Conservation (phyloP, 2,113 vertebrate genomes). For the Etheostoma spectabile region DNA sequence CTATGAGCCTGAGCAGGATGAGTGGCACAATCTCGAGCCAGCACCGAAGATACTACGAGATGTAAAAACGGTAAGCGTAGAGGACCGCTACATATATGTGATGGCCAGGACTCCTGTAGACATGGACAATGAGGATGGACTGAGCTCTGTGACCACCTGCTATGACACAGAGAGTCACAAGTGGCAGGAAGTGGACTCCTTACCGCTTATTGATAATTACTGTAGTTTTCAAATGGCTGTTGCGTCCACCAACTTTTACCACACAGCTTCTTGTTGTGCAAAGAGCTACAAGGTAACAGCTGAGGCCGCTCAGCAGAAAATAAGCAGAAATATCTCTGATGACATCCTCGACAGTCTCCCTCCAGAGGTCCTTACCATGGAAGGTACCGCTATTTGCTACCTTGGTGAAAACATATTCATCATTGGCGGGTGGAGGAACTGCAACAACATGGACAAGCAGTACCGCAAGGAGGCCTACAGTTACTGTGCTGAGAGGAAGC, state of each 20-base stretch:
- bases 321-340: constrained; percentile 84
- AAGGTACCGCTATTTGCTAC: constrained; percentile 94
- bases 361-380: constrained; percentile 92
- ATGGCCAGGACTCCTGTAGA: constrained; percentile 94
- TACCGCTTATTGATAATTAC: constrained; percentile 94
- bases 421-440: constrained; percentile 97
- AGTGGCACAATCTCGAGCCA: constrained; percentile 92
- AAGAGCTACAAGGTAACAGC: constrained; percentile 90
- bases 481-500: constrained; percentile 91
- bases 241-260: constrained; percentile 93
- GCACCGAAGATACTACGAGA: constrained; percentile 96
- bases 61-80: constrained; percentile 92
- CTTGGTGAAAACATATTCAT: constrained; percentile 94
- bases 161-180: constrained; percentile 91
- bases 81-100: constrained; percentile 92
- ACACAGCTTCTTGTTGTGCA: constrained; percentile 94
- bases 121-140: constrained; percentile 90
- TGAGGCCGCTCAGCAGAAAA: constrained; percentile 88
- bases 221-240: constrained; percentile 95
- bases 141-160: constrained; percentile 89
- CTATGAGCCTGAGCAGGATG: constrained; percentile 91
- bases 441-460: constrained; percentile 93
- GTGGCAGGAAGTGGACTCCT: constrained; percentile 94
- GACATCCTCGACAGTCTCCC: constrained; percentile 95
- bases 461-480: constrained; percentile 96